phyloP scores from a whole-genome alignment of 2,888 invertebrate species.

The Drosophila tripunctata region DNA sequence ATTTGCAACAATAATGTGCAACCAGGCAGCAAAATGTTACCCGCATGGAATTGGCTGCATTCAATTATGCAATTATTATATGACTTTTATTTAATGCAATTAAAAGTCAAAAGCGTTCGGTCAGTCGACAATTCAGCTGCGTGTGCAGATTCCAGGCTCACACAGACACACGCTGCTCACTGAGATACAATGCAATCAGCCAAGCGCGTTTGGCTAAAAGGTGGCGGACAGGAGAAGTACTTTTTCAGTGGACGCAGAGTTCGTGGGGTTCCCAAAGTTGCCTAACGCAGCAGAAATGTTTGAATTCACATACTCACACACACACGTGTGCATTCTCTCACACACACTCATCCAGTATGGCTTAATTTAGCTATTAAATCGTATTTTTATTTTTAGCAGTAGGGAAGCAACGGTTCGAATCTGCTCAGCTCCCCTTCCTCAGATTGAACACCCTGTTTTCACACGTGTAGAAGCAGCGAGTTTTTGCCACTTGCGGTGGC shows the following conservation, averaged over 20 bases:
- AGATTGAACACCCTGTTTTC: conserved; percentile 12
- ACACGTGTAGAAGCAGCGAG: conserved; percentile 45
- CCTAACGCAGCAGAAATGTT: conserved; percentile 75
- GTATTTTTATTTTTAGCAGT: conserved; percentile 62
- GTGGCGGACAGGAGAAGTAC: conserved; percentile 18
- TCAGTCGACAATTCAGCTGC: conserved; percentile 54
- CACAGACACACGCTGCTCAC: conserved; percentile 1
- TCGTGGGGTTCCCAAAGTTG: conserved; percentile 60
- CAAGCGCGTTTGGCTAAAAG: conserved; percentile 33
- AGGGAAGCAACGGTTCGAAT: conserved; percentile 22
- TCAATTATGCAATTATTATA: conserved; percentile 80
- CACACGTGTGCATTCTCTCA: not conserved
- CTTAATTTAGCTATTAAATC: conserved; percentile 81
- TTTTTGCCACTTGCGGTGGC: conserved; percentile 63
- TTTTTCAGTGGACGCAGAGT: conserved; percentile 34
- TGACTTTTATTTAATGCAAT: conserved; percentile 78
- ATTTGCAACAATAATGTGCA: conserved; percentile 47
- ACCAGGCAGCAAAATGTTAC: conserved; percentile 42
- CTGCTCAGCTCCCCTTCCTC: not conserved
- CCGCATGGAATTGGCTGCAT: conserved; percentile 45
- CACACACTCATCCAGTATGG: conserved; percentile 4
- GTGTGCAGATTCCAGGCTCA: conserved; percentile 52
- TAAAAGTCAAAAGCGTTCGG: conserved; percentile 75
- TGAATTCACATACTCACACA: conserved; percentile 10
- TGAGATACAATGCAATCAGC: conserved; percentile 62